These are phyloP conservation scores for Diphyllodes magnificus DNA, from an alignment of 2,113 vertebrate genomes.

Conservation along the genomic window DNA sequence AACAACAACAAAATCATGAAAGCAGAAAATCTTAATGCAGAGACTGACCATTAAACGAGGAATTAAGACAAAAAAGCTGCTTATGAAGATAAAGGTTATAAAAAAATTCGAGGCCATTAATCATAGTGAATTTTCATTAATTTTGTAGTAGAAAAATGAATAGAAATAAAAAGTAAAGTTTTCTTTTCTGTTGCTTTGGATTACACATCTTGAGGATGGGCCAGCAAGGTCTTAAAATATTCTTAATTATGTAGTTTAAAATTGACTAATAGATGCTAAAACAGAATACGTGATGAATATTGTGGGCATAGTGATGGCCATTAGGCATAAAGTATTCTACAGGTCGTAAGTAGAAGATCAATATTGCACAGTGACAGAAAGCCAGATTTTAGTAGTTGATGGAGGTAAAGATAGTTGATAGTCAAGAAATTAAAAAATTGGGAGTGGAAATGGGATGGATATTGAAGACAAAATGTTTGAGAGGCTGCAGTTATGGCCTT, in stretches of 20 bases:
- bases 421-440: background rate
- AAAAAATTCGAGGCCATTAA: background rate
- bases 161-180: background rate
- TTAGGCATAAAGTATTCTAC: background rate
- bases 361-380: background rate
- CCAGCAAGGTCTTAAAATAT: background rate
- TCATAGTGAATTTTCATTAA: background rate
- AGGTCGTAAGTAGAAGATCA: background rate
- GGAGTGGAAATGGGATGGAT: background rate
- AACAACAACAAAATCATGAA: background rate
- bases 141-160: background rate
- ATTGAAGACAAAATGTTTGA: background rate
- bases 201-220: background rate
- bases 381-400: background rate
- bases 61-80: background rate
- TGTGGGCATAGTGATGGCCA: background rate
- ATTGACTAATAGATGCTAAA: background rate
- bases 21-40: background rate
- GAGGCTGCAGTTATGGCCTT: background rate
- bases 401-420: conserved; percentile 5
- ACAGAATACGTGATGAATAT: background rate
- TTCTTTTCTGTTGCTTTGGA: background rate
- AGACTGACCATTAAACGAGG: background rate
- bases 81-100: background rate
- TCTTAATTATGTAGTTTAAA: background rate